phyloP scores from a whole-genome alignment of 1,140 invertebrate species.

The Pararge aegeria region DNA sequence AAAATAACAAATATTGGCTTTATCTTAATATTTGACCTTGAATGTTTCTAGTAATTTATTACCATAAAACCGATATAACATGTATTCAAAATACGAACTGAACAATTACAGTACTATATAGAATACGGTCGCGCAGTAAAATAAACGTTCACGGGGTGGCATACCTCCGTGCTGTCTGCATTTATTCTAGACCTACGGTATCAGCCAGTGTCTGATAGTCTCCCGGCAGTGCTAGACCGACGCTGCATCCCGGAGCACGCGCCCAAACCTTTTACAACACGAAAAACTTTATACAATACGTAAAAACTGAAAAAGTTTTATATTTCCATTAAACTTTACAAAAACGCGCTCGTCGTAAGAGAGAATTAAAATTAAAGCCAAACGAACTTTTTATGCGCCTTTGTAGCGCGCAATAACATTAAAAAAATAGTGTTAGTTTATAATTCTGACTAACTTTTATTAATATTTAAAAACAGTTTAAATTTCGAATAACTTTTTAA shows the following conservation, averaged over 20 bases:
- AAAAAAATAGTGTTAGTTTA: not conserved
- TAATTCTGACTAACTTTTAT: too few relatives aligned
- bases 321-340: conserved; percentile 5
- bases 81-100: too few relatives aligned
- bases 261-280: conserved; percentile 38
- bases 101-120: too few relatives aligned
- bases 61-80: too few relatives aligned
- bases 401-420: conserved; percentile 6
- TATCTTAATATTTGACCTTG: too few relatives aligned
- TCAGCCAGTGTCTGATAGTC: conserved; percentile 61
- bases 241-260: conserved; percentile 56
- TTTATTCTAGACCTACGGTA: conserved; percentile 61
- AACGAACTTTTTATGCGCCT: not conserved
- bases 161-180: conserved; percentile 31
- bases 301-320: conserved; percentile 9
- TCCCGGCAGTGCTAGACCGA: conserved; percentile 54
- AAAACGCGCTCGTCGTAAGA: too few relatives aligned
- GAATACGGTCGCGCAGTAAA: conserved; percentile 10
- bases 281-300: conserved; percentile 40
- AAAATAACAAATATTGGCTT: too few relatives aligned
- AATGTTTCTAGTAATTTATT: too few relatives aligned
- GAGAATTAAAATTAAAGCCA: too few relatives aligned
- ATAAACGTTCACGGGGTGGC: conserved; percentile 15
- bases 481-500: too few relatives aligned
- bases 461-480: too few relatives aligned